Conservation (phyloP, 2,113 vertebrate genomes). For the Clarias batrachus region DNA sequence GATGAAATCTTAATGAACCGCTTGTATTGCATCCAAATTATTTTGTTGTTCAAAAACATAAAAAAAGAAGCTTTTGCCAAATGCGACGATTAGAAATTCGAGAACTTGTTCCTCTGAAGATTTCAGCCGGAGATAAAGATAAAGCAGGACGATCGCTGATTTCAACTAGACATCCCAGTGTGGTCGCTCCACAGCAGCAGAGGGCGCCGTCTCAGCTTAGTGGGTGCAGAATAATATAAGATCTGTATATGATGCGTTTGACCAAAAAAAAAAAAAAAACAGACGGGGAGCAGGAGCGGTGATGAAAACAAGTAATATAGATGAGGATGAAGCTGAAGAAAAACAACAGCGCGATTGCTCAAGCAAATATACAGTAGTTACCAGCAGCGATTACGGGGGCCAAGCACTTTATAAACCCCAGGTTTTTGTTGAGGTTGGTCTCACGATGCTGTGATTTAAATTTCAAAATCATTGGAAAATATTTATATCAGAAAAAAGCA, state of each 20-base stretch:
- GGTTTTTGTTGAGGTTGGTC: neutral
- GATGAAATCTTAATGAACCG: neutral
- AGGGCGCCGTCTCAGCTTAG: too few species aligned
- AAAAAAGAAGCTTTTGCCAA: neutral
- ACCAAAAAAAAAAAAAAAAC: too few species aligned
- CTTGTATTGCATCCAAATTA: neutral
- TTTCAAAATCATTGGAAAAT: neutral
- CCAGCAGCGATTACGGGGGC: neutral
- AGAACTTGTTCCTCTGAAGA: neutral
- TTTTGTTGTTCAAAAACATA: too few species aligned
- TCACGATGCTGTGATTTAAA: neutral
- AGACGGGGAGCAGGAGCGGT: too few species aligned
- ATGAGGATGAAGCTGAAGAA: too few species aligned
- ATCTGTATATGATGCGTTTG: too few species aligned
- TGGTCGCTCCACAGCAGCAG: too few species aligned
- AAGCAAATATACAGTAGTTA: neutral
- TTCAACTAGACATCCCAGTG: too few species aligned
- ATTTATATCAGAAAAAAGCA: neutral
- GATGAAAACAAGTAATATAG: too few species aligned
- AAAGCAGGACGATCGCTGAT: neutral
- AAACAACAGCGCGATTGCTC: too few species aligned
- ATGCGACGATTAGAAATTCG: neutral
- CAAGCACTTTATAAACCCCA: neutral
- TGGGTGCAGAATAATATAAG: too few species aligned
- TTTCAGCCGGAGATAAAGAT: neutral